Evolutionary conservation across 2,797 vertebrate genomes (phyloP).

Genomic region (Cetoscarus ocellatus): DNA sequence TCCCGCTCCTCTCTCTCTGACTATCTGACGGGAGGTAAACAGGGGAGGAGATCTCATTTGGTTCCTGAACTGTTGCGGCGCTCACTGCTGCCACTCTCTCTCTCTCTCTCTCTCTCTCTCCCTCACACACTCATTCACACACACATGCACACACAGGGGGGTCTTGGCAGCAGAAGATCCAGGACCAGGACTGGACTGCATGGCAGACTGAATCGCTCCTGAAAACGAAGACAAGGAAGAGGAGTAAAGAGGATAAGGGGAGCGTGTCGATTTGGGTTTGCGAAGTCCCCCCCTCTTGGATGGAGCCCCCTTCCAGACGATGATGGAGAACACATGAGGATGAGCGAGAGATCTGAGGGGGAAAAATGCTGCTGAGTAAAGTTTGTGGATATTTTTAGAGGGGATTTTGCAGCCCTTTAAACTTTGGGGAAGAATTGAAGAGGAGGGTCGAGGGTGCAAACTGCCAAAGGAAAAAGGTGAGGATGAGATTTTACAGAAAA

Average conservation of each 20-base stretch:
- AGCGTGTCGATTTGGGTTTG: slow-evolving; percentile 21
- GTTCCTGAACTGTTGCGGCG: slow-evolving; percentile 82
- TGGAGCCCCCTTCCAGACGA: slow-evolving; percentile 10
- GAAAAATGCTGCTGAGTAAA: slow-evolving; percentile 66
- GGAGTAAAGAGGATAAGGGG: slow-evolving; percentile 34
- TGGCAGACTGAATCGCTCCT: slow-evolving; percentile 27
- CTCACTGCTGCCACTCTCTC: slow-evolving; percentile 25
- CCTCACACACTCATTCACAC: not conserved
- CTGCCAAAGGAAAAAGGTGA: slow-evolving; percentile 48
- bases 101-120: slow-evolving; percentile 9
- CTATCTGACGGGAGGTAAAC: slow-evolving; percentile 63
- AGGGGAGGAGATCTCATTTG: slow-evolving; percentile 77
- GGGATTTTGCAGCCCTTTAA: slow-evolving; percentile 45
- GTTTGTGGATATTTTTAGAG: slow-evolving; percentile 69
- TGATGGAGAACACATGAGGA: slow-evolving; percentile 71
- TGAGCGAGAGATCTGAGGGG: slow-evolving; percentile 19
- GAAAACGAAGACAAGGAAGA: not conserved
- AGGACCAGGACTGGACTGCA: slow-evolving; percentile 37
- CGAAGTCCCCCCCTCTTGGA: not conserved
- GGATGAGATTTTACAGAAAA: not conserved
- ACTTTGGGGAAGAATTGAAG: slow-evolving; percentile 32
- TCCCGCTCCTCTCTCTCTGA: slow-evolving; percentile 30
- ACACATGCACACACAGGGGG: slow-evolving; percentile 10
- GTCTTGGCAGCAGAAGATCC: slow-evolving; percentile 21
- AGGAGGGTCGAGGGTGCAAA: slow-evolving; percentile 16